Base-by-base conservation (phyloP, 2,113 vertebrate species). In the Nannospalax galili region DNA sequence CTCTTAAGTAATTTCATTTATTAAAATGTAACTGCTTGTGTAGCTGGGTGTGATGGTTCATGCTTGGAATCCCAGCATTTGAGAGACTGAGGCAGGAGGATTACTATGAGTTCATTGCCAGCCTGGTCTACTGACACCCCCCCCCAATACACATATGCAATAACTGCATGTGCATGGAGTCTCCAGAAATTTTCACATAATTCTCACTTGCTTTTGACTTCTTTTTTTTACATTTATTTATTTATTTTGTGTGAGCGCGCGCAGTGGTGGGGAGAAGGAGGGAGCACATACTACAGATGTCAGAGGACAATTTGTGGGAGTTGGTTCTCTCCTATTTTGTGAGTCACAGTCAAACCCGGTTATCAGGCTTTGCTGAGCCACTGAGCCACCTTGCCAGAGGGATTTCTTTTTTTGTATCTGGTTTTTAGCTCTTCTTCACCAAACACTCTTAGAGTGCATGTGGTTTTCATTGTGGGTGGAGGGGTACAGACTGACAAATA, bases 401-500 rank as follows among this genome's bases (percentile, higher is more conserved):
- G 28, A 4, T 85, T 65, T 92, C 95, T 70, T 94, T 94, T 67
- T 96, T 95, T 92, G 82, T 86, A 89, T 96, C 90, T 97, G 91
- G 56, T 90, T 96, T 95, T 78, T 85, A 94, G 62, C 65, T n/a
- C n/a, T n/a, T 97, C 80, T 93, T 95, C 81, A 90, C 80, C 75
- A 79, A 91, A 90, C 42, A 35, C 42, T 37, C 79, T 95, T 56
- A 48, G 80, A 97, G 80, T 75, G 19, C 96, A 92, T 98, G 97
- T 97, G 97, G 97, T 97, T 98, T 98, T 97, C 96, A 97, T 97
- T 98, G 97, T 97, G 97, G 97, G 97, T 95, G 97, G 97, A 97
- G 93, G 69, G 97, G 88, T 94, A 80, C 40, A 86, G 92, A 28
- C 95, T 95, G 91, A 97, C 90, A 97, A 98, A 96, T 96, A 97